These are phyloP conservation scores for Cheilosia variabilis DNA, from an alignment of 2,888 invertebrate species.

Conservation along the genomic window DNA sequence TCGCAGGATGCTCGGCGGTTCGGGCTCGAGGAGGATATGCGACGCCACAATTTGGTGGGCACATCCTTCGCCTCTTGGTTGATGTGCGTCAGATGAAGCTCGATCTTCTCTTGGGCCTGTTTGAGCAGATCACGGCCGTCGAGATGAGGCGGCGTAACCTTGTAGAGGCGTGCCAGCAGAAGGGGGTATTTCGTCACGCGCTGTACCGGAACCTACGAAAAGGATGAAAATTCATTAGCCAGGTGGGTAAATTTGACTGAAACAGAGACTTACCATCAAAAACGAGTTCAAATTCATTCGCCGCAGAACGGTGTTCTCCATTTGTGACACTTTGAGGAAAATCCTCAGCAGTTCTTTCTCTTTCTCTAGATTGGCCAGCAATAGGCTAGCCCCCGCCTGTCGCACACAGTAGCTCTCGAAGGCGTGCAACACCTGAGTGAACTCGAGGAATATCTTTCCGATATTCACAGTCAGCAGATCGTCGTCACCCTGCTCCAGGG, in stretches of 20 bases:
- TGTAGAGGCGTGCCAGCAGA: constrained; percentile 93
- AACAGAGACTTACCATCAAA: constrained; percentile 90
- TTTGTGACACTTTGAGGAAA: constrained; percentile 97
- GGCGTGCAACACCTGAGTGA: constrained; percentile 95
- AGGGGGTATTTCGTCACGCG: constrained; percentile 98
- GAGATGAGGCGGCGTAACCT: constrained; percentile 94
- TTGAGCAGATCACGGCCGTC: constrained; percentile 93
- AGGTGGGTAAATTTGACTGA: neutral
- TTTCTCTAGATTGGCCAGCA: constrained; percentile 95
- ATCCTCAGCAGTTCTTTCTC: constrained; percentile 97
- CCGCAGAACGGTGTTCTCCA: constrained; percentile 96
- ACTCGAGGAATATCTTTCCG: constrained; percentile 95
- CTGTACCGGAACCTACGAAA: constrained; percentile 93
- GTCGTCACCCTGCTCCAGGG: constrained; percentile 91
- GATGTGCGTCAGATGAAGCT: constrained; percentile 96
- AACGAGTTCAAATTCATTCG: constrained; percentile 99
- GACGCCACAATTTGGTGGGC: constrained; percentile 94
- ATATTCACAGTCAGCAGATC: constrained; percentile 95
- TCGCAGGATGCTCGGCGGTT: constrained; percentile 91
- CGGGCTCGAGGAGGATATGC: constrained; percentile 90
- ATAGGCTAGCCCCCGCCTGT: constrained; percentile 94
- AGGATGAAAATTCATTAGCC: neutral
- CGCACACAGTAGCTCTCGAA: constrained; percentile 98
- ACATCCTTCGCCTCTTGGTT: constrained; percentile 96
- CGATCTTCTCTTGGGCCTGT: constrained; percentile 95